These are phyloP conservation scores for Drosophila sechellia DNA, from an alignment of 1,140 invertebrate genomes.

Conservation along the genomic window DNA sequence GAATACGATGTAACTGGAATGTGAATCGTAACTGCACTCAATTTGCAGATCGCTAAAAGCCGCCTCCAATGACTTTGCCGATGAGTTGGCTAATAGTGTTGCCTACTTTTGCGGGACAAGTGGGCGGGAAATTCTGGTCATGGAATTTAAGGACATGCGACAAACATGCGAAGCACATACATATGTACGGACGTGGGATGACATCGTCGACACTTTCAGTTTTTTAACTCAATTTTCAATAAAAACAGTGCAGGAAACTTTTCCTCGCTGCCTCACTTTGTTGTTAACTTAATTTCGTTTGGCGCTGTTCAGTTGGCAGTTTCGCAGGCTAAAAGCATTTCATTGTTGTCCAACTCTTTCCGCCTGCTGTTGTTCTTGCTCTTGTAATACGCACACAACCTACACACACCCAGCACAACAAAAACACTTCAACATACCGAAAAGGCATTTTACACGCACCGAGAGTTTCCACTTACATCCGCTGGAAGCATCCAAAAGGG, in stretches of 20 bases:
- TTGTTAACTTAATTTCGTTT: conserved; percentile 80
- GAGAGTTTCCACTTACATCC: conserved; percentile 66
- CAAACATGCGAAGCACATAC: conserved; percentile 12
- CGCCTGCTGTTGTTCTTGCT: conserved; percentile 11
- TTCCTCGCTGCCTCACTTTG: conserved; percentile 54
- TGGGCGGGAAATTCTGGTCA: not conserved
- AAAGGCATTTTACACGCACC: conserved; percentile 68
- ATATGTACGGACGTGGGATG: conserved; percentile 2
- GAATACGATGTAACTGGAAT: not conserved
- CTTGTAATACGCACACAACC: conserved; percentile 14
- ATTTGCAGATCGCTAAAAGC: conserved; percentile 2
- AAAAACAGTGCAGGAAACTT: conserved; percentile 75
- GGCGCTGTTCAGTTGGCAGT: conserved; percentile 47
- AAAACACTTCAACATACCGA: conserved; percentile 24
- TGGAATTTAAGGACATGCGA: conserved; percentile 5
- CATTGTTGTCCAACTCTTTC: conserved; percentile 76
- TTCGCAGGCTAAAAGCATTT: conserved; percentile 77
- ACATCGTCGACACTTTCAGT: conserved; percentile 69
- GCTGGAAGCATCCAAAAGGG: conserved; percentile 8
- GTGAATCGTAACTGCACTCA: not conserved
- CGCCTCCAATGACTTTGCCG: conserved; percentile 5
- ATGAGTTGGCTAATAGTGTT: conserved; percentile 25
- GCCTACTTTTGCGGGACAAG: conserved; percentile 4
- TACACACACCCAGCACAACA: conserved; percentile 6
- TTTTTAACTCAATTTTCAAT: conserved; percentile 79